Evolutionary conservation across 2,888 invertebrate species (phyloP).

Genomic region (Drosophila ustulata): DNA sequence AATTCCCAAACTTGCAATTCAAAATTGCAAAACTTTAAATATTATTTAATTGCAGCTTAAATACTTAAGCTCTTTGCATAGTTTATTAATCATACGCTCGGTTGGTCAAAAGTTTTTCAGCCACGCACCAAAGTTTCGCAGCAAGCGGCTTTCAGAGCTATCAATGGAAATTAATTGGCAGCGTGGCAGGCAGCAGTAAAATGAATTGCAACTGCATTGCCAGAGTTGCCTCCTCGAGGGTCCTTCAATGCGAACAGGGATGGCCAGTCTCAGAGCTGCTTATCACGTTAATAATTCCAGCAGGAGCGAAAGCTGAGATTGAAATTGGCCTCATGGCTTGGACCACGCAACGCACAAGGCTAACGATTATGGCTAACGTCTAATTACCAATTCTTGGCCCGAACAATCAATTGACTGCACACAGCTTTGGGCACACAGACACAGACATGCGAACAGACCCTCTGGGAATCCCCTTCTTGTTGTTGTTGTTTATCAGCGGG

Average conservation of each 20-base stretch:
- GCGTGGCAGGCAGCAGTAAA: conserved; percentile 12
- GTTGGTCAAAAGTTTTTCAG: conserved; percentile 7
- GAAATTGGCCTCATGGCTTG: conserved; percentile 7
- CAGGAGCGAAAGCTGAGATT: conserved; percentile 15
- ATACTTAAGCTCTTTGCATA: neutral
- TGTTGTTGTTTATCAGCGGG: conserved; percentile 31
- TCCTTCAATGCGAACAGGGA: neutral
- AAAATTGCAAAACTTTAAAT: conserved; percentile 6
- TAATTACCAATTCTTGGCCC: conserved; percentile 36
- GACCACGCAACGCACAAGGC: conserved; percentile 17
- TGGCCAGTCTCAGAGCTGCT: neutral
- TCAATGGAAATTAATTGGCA: conserved; percentile 42
- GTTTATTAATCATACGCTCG: conserved; percentile 43
- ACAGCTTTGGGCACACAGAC: neutral
- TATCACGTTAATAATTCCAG: conserved; percentile 42
- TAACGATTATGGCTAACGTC: conserved; percentile 35
- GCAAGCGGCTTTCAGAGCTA: neutral
- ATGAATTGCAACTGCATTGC: conserved; percentile 4
- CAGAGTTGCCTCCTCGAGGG: neutral
- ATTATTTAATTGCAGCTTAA: conserved; percentile 11
- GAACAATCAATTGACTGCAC: conserved; percentile 43
- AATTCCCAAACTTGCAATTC: conserved; percentile 6
- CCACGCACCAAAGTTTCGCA: neutral
- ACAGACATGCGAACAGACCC: neutral
- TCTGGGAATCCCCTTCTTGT: neutral